phyloP scores from a whole-genome alignment of 2,113 vertebrate species.

The Prunella fulvescens region DNA sequence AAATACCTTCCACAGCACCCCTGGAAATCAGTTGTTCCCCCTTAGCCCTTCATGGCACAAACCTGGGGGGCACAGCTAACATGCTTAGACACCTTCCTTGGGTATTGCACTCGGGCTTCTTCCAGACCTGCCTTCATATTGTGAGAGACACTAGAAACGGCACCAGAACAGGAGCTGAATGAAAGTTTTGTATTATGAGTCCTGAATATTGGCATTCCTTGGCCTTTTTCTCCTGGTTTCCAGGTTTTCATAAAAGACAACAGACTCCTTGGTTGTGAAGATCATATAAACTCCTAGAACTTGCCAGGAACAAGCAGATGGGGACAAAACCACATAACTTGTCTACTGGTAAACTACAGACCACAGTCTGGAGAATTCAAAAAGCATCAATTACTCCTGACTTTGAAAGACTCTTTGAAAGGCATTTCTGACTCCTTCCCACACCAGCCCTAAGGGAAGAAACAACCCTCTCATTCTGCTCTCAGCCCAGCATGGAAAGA shows the following conservation, averaged over 20 bases:
- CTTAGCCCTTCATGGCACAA: not conserved
- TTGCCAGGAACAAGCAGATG: conserved; percentile 16
- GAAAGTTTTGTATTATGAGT: not conserved
- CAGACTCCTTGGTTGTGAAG: not conserved
- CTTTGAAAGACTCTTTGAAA: conserved; percentile 29
- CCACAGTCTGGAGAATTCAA: conserved; percentile 19
- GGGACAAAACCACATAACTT: conserved; percentile 37
- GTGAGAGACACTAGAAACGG: not conserved
- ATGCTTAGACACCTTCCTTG: not conserved
- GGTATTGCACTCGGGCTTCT: not conserved
- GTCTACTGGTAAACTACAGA: conserved; percentile 23
- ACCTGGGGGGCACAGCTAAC: not conserved
- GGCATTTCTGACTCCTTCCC: conserved; percentile 3
- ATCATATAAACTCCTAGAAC: not conserved
- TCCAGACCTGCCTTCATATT: not conserved
- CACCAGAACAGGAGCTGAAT: not conserved
- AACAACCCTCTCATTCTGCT: not conserved
- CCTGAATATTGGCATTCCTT: not conserved
- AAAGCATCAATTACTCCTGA: conserved; percentile 4
- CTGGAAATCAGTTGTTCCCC: not conserved
- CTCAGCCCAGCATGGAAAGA: not conserved
- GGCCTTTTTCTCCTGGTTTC: not conserved
- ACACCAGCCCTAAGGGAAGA: not conserved
- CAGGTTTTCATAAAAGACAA: conserved; percentile 4
- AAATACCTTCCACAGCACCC: not conserved